Percentiles rank a stretch among this genome's conserved stretches.
phyloP scores from a whole-genome alignment of 2,888 invertebrate species.

The Desoria tigrina region DNA sequence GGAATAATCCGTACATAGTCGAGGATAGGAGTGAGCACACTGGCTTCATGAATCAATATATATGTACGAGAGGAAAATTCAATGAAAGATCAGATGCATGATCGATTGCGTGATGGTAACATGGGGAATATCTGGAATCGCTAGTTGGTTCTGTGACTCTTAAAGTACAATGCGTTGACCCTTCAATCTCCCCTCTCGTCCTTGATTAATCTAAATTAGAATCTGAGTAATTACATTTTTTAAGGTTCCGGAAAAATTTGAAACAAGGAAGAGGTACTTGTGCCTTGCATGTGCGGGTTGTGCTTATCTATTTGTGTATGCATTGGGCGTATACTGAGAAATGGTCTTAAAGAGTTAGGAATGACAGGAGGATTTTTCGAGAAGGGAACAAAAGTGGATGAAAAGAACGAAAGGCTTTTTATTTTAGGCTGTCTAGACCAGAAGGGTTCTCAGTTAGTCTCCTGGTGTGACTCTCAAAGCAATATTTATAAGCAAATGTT shows the following conservation, averaged over 20 bases:
- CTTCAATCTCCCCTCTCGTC: not conserved
- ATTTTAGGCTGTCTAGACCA: not conserved
- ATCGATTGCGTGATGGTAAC: not conserved
- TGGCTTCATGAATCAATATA: too few species aligned
- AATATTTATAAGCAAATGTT: not conserved
- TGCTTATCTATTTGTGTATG: too few species aligned
- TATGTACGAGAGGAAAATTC: not conserved
- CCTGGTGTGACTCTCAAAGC: not conserved
- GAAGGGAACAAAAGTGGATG: slow-evolving; percentile 18
- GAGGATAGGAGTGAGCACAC: too few species aligned
- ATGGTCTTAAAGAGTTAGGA: too few species aligned
- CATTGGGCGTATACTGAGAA: too few species aligned
- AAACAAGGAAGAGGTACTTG: not conserved
- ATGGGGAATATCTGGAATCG: not conserved
- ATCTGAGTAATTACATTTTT: not conserved
- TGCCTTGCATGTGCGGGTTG: not conserved
- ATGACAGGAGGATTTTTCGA: slow-evolving; percentile 23
- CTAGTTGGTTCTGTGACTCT: too few species aligned
- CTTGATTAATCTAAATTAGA: not conserved
- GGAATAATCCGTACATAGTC: not conserved
- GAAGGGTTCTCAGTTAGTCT: not conserved
- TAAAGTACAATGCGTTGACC: not conserved
- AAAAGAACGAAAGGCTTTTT: slow-evolving; percentile 9
- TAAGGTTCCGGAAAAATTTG: not conserved
- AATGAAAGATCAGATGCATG: slow-evolving; percentile 3